These are phyloP conservation scores for Anguilla japonica DNA, from an alignment of 2,113 vertebrate species.

Conservation along the genomic window DNA sequence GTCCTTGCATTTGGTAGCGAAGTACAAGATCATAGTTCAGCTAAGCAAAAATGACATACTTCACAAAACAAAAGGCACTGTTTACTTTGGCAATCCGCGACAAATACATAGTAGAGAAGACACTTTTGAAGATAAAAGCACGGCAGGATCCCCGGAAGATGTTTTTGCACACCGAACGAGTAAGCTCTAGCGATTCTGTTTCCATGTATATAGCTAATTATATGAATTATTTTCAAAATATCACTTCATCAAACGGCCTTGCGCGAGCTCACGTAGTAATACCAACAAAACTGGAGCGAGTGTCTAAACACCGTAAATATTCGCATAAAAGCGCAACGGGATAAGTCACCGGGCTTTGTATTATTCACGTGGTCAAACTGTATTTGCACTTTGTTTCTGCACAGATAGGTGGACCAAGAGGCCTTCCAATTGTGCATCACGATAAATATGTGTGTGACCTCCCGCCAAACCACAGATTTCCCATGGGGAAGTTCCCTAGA, in stretches of 20 bases:
- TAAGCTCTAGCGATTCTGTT: slow-evolving; percentile 28
- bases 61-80: neutral
- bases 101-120: neutral
- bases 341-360: neutral
- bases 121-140: neutral
- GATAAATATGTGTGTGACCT: slow-evolving; percentile 52
- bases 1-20: neutral
- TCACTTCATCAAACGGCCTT: neutral
- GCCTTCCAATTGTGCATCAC: slow-evolving; percentile 57
- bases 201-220: neutral
- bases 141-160: neutral
- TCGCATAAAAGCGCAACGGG: neutral
- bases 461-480: slow-evolving; percentile 56
- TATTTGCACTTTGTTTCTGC: neutral
- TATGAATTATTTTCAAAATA: neutral
- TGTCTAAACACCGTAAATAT: neutral
- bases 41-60: neutral
- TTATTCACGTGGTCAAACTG: neutral
- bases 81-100: neutral
- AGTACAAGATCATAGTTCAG: neutral
- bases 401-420: slow-evolving; percentile 42
- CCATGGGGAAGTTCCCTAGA: slow-evolving; percentile 55
- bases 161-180: slow-evolving; percentile 46
- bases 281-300: neutral
- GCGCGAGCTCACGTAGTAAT: too few relatives aligned